Evolutionary conservation across 2,113 vertebrate genomes (phyloP), one percentile per base, ranked within the genome.

Genomic region (Benitochromis conjunctus): DNA sequence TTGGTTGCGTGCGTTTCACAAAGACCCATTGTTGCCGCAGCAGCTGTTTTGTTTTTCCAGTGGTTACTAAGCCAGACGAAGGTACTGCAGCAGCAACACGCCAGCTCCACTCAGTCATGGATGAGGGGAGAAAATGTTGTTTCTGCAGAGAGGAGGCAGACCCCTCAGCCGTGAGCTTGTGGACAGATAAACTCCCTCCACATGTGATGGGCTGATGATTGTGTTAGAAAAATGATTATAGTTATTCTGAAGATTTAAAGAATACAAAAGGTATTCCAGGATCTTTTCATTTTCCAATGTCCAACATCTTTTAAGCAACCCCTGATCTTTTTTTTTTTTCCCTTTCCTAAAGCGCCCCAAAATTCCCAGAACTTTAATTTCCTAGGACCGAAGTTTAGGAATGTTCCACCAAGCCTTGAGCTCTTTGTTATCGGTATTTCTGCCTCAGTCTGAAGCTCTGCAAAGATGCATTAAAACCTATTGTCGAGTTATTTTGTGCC

Each of bases 1-100:
- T 82, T 80, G 71, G 71, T 76, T 76, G 71, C 46, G 71, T 91
- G 87, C 18, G 71, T 53, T 53, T 58, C 26, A 92, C 91, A 92
- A 92, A 92, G 89, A 18, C 64, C 54, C 55, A 82, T 92, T 92
- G 90, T 94, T 90, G 79, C 64, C 9, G 3, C 21, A 21, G 66
- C 86, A 89, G 85, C 83, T 92, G 90, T 88, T 91, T 87, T 88
- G 31, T 81, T 84, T 77, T 53, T 85, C 16, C 79, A 53, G 71
- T 12, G 51, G 51, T 74, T 43, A 18, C 21, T 55, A 29, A 48
- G 55, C 24, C 54, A 79, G 69, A 74, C 14, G 24, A 86, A 56
- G 76, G 48, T 89, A 19, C 66, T 53, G 76, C 46, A 29, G 69
- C 55, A 82, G 80, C 64, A 82, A 41, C 56, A 51, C 31, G 41